Evolutionary conservation across 1,140 invertebrate species (phyloP).

Genomic region (Atta cephalotes): DNA sequence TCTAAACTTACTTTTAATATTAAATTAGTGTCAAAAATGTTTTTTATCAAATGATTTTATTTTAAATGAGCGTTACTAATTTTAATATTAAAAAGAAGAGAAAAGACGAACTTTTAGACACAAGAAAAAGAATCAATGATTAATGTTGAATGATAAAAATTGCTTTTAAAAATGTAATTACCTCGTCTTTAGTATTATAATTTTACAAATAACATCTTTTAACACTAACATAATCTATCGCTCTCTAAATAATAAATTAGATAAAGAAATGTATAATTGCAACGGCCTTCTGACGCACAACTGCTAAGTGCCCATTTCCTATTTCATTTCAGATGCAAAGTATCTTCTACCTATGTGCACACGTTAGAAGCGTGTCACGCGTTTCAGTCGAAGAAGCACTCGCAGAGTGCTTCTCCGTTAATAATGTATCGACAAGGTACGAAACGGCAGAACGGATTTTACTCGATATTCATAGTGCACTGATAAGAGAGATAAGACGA

Average conservation of each 20-base stretch:
- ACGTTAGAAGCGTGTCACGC: slow-evolving; percentile 56
- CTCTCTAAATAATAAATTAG: slow-evolving; percentile 30
- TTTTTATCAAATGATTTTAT: not conserved
- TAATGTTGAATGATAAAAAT: not conserved
- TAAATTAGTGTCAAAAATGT: not conserved
- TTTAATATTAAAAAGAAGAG: not conserved
- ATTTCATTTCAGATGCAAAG: slow-evolving; percentile 83
- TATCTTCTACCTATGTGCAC: slow-evolving; percentile 70
- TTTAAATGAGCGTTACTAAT: not conserved
- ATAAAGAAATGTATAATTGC: slow-evolving; percentile 59
- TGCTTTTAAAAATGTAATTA: not conserved
- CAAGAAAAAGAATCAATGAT: not conserved
- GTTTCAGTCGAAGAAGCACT: slow-evolving; percentile 7
- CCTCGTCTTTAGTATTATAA: not conserved
- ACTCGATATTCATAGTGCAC: slow-evolving; percentile 78
- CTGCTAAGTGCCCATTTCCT: slow-evolving; percentile 82
- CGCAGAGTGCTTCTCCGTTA: not conserved
- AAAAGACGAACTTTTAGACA: not conserved
- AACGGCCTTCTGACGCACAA: slow-evolving; percentile 76
- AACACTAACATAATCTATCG: not conserved
- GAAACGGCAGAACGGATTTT: slow-evolving; percentile 69
- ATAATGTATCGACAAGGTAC: slow-evolving; percentile 4
- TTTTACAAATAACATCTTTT: slow-evolving; percentile 6
- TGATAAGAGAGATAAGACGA: slow-evolving; percentile 80
- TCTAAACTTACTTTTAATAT: not conserved